Evolutionary conservation across 2,888 invertebrate species (phyloP), one percentile per base, ranked within the genome.

Genomic region (Nemapogon koenigi): DNA sequence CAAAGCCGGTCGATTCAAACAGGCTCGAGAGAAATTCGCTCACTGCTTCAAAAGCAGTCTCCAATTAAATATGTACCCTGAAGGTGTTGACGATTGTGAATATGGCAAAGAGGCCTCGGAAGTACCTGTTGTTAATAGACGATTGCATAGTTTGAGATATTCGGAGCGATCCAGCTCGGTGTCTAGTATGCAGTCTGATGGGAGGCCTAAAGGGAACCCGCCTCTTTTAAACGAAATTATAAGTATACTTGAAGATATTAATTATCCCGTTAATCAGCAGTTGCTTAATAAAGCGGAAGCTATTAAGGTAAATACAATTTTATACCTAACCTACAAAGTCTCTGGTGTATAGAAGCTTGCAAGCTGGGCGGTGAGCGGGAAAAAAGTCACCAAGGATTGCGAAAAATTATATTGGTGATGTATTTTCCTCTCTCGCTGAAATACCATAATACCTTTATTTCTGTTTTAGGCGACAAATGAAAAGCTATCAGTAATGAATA

Each of bases 11-110:
- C 87, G 90, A 55, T 89, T 89, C 54, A 81, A 83, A 39, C 83
- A 85, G 31, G 94, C 94, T 17, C 69, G 91, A 13, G 86, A 88
- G 42, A 91, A 90, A 61, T 91, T 91, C 52, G 65, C 71, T 1
- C 62, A 68, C 19, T 80, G 79, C 51, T 79, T 80, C 50, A 72
- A 68, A 43, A 69, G 53, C 38, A 55, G 67, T 16, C 25, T 35
- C 11, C 39, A 39, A 0, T 46, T 65, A 1, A 70, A 68, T 28
- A 46, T 69, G 0, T 66, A 55, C 18, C 47, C 64, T 0, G 76
- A 78, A 10, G 52, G 59, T 2, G 51, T 59, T 1, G 76, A 75
- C 32, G 75, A 73, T 1, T 62, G 62, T 30, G 78, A 78, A 27
- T 66, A 66, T 11, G 73, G 72, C 1, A 62, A 51, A 45, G 76